Percentiles rank a stretch among this genome's conserved stretches.
These are phyloP conservation scores for Cephalotes varians DNA, from an alignment of 2,888 invertebrate genomes.

Conservation along the genomic window DNA sequence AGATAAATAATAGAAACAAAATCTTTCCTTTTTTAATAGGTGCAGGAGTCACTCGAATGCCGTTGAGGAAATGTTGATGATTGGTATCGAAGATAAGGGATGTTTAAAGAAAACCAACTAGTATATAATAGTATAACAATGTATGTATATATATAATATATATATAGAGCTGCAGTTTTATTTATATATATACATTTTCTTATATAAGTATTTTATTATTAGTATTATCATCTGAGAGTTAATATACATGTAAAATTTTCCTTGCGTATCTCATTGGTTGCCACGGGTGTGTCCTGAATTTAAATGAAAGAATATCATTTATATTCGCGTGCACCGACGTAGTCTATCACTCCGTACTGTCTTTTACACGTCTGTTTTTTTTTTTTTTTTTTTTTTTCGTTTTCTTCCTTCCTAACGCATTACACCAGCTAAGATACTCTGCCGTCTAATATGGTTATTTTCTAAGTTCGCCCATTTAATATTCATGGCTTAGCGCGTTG, in stretches of 20 bases:
- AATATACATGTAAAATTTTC: conserved; percentile 81
- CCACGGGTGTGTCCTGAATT: conserved; percentile 80
- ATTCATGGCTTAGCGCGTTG: conserved; percentile 37
- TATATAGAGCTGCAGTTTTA: conserved; percentile 81
- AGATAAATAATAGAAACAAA: neutral
- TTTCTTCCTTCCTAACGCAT: conserved; percentile 10
- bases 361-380: neutral
- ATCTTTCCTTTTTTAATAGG: neutral
- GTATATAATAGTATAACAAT: conserved; percentile 34
- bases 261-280: conserved; percentile 80
- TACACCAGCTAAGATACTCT: conserved; percentile 40
- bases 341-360: conserved; percentile 4
- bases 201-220: conserved; percentile 80
- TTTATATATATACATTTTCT: conserved; percentile 81
- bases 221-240: conserved; percentile 81
- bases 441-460: conserved; percentile 24
- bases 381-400: neutral
- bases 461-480: conserved; percentile 31
- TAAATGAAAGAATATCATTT: conserved; percentile 64
- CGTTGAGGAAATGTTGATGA: neutral
- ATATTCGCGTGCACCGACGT: conserved; percentile 58
- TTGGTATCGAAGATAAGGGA: neutral
- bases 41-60: neutral
- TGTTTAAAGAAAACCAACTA: conserved; percentile 35
- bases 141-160: conserved; percentile 24